Evolutionary conservation across 1,140 invertebrate species (phyloP).

Genomic region (Druon quercuslanigerum): DNA sequence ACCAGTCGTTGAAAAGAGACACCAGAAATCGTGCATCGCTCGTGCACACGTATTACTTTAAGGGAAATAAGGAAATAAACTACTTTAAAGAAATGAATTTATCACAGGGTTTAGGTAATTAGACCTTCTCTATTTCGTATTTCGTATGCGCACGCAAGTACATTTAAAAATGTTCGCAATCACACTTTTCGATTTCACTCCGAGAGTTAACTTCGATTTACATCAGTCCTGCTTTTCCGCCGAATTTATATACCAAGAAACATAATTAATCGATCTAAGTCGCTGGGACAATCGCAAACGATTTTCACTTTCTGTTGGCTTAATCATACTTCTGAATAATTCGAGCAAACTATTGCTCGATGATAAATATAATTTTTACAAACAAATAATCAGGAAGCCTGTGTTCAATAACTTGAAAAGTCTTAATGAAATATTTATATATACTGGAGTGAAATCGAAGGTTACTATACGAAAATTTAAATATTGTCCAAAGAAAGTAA

Average conservation of each 20-base stretch:
- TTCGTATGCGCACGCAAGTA: constrained; percentile 45
- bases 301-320: neutral
- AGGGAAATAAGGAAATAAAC: neutral
- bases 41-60: constrained; percentile 1
- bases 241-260: neutral
- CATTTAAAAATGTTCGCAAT: constrained; percentile 28
- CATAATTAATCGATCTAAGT: constrained; percentile 12
- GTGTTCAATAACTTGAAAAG: too few relatives aligned
- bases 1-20: neutral
- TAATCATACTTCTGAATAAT: too few relatives aligned
- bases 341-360: too few relatives aligned
- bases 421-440: too few relatives aligned
- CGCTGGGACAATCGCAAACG: constrained; percentile 6
- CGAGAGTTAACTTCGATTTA: neutral
- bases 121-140: constrained; percentile 47
- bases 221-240: neutral
- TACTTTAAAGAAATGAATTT: constrained; percentile 45
- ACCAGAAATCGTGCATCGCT: neutral
- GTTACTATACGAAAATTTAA: neutral
- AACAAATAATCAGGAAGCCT: too few relatives aligned
- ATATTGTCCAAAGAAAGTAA: constrained; percentile 25
- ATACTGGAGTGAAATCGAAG: neutral
- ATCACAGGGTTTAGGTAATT: constrained; percentile 56
- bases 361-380: too few relatives aligned
- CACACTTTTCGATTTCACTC: constrained; percentile 11